phyloP scores from a whole-genome alignment of 2,113 vertebrate genomes.

The Canis aureus region DNA sequence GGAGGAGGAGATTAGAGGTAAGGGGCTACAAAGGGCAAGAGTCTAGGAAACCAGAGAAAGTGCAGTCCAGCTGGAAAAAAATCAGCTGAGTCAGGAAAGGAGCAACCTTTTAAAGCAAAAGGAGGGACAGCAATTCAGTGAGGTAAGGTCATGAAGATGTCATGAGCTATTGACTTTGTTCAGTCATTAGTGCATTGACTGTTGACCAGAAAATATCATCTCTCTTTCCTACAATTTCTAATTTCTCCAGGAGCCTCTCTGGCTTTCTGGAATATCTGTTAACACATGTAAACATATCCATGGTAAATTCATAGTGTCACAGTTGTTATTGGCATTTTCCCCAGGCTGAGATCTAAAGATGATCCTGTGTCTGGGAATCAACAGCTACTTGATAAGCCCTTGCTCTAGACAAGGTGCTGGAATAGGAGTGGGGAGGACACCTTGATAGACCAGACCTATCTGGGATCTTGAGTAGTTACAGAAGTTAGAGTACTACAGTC shows the following conservation, averaged over 20 bases:
- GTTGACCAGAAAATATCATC: not conserved
- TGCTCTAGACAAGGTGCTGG: not conserved
- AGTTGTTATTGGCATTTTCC: not conserved
- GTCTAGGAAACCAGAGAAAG: not conserved
- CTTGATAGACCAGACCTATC: accelerated
- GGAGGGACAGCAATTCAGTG: not conserved
- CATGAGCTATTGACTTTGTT: not conserved
- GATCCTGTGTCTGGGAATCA: not conserved
- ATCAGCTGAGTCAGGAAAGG: not conserved
- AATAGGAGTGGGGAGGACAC: not conserved
- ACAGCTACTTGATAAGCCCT: not conserved
- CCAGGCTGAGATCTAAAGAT: not conserved
- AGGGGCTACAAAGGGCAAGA: not conserved
- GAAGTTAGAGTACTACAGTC: not conserved
- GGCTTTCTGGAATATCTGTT: constrained; percentile 42
- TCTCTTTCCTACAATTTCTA: constrained; percentile 9
- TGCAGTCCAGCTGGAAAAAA: not conserved
- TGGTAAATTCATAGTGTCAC: constrained; percentile 9
- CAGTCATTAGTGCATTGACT: not conserved
- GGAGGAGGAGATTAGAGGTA: not conserved
- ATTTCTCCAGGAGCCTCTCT: not conserved
- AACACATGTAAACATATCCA: not conserved
- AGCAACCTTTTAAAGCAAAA: not conserved
- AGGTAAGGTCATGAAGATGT: not conserved
- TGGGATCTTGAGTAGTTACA: not conserved